Evolutionary conservation across 2,797 vertebrate species (phyloP).

Genomic region (Oreonectes daqikongensis): DNA sequence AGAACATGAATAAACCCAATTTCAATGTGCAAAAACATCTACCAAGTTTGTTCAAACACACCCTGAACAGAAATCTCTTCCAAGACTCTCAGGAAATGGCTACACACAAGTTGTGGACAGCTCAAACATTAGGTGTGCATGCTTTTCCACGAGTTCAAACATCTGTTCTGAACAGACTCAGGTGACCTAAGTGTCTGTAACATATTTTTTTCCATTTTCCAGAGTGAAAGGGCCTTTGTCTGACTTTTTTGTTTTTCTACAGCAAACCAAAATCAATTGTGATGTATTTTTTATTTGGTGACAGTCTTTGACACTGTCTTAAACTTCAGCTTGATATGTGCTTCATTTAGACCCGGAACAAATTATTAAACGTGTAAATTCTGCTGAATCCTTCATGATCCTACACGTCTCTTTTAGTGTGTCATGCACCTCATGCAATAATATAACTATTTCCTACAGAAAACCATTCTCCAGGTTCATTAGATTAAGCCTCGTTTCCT

Average conservation of each 20-base stretch:
- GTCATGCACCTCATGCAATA: slow-evolving; percentile 40
- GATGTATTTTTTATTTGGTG: background rate
- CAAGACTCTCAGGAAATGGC: slow-evolving; percentile 53
- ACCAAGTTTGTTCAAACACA: slow-evolving; percentile 59
- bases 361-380: slow-evolving; percentile 1
- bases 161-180: slow-evolving; percentile 14
- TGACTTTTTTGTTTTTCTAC: background rate
- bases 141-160: background rate
- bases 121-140: background rate
- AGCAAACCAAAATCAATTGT: background rate
- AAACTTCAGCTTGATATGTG: background rate
- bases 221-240: background rate
- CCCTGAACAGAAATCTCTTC: slow-evolving; percentile 49
- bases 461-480: slow-evolving; percentile 35
- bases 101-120: background rate
- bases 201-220: background rate
- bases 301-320: background rate
- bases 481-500: slow-evolving; percentile 46
- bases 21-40: slow-evolving; percentile 40
- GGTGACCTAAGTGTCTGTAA: background rate
- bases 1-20: slow-evolving; percentile 32
- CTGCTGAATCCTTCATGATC: background rate
- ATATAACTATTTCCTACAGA: slow-evolving; percentile 38
- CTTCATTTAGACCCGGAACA: background rate
- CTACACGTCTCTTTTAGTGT: slow-evolving; percentile 13